Conservation (phyloP, 1,140 invertebrate genomes). For the Luehdorfia chinensis region DNA sequence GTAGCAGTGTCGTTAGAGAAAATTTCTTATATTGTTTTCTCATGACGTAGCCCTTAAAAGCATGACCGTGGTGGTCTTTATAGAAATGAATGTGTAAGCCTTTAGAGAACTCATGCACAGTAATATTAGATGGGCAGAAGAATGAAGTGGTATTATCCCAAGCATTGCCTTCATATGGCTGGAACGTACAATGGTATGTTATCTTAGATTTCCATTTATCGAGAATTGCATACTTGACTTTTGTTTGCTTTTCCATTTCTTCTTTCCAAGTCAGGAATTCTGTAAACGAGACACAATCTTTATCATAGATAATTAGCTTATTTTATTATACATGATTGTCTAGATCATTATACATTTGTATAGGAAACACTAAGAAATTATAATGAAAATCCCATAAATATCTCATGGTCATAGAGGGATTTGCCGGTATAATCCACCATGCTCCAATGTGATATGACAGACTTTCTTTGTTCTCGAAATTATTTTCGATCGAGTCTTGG, state of each 20-base stretch:
- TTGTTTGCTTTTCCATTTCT: constrained; percentile 32
- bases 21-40: constrained; percentile 35
- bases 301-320: too few species aligned
- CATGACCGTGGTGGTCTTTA: constrained; percentile 38
- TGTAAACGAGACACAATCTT: too few species aligned
- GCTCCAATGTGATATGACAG: too few species aligned
- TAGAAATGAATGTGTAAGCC: constrained; percentile 45
- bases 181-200: constrained; percentile 32
- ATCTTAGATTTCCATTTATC: constrained; percentile 31
- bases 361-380: too few species aligned
- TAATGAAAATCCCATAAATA: too few species aligned
- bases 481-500: too few species aligned
- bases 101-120: constrained; percentile 35
- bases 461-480: too few species aligned
- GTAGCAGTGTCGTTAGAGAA: constrained; percentile 30
- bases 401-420: too few species aligned
- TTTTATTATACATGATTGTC: too few species aligned
- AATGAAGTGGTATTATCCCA: not conserved
- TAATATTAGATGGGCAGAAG: constrained; percentile 42
- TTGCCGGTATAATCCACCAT: too few species aligned
- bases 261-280: constrained; percentile 45
- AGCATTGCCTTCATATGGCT: not conserved
- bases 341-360: too few species aligned
- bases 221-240: constrained; percentile 24
- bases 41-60: constrained; percentile 17